A percentile compares a stretch with the other conserved stretches of the same genome.
phyloP scores from a whole-genome alignment of 2,888 invertebrate species.

The Drosophila ezoana region DNA sequence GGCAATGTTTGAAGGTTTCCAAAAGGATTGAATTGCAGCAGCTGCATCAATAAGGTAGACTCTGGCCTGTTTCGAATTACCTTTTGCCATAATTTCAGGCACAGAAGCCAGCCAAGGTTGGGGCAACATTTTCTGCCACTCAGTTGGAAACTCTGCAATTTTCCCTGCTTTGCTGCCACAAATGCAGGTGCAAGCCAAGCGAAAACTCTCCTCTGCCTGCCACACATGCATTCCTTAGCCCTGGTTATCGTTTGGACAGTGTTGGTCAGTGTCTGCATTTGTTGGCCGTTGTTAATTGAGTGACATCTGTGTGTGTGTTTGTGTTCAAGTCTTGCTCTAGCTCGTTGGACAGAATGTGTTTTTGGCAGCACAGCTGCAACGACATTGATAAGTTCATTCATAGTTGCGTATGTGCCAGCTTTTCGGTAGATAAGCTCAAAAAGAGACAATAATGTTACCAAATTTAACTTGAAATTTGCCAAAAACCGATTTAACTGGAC shows the following conservation, averaged over 20 bases:
- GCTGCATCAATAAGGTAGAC: not conserved
- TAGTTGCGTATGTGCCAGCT: not conserved
- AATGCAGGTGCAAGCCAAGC: not conserved
- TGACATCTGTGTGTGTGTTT: conserved; percentile 12
- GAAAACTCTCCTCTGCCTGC: not conserved
- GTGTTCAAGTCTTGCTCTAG: conserved; percentile 1
- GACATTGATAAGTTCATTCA: conserved; percentile 8
- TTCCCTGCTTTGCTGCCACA: not conserved
- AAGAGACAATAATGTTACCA: not conserved
- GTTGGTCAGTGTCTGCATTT: conserved; percentile 26
- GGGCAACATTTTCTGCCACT: conserved; percentile 7
- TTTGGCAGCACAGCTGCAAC: conserved; percentile 10
- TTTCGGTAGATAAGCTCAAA: not conserved
- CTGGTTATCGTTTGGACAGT: not conserved
- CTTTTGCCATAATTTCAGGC: conserved; percentile 44
- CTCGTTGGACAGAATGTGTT: conserved; percentile 2
- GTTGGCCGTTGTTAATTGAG: conserved; percentile 46
- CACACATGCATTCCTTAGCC: not conserved
- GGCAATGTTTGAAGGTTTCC: conserved; percentile 27
- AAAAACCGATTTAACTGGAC: not conserved
- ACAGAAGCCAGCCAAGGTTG: not conserved
- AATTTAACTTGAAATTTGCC: conserved; percentile 2
- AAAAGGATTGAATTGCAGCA: conserved; percentile 34
- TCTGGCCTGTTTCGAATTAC: conserved; percentile 15
- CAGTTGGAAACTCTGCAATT: not conserved